A percentile compares a stretch with the other conserved stretches of the same genome.
phyloP scores from a whole-genome alignment of 2,888 invertebrate genomes.

The Lithophane ornitopus region DNA sequence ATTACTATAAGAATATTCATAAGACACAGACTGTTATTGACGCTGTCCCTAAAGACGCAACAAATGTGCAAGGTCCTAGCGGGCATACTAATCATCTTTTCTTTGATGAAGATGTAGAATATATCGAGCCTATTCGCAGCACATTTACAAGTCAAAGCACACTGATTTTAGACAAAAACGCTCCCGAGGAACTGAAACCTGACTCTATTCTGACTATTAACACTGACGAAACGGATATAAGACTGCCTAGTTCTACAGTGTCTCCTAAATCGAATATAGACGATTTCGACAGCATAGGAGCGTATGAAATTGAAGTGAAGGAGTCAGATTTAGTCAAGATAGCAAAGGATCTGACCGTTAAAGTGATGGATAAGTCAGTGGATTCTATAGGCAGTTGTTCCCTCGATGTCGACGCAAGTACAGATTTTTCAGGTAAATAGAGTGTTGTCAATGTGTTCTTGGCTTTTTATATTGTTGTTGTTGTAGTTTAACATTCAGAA shows the following conservation, averaged over 20 bases:
- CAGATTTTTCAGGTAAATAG: slow-evolving; percentile 93
- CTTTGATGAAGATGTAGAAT: slow-evolving; percentile 88
- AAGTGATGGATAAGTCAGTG: slow-evolving; percentile 94
- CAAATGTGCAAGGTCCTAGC: slow-evolving; percentile 84
- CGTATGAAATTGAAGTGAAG: slow-evolving; percentile 87
- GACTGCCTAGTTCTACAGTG: slow-evolving; percentile 85
- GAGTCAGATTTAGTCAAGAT: slow-evolving; percentile 84
- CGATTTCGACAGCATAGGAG: slow-evolving; percentile 86
- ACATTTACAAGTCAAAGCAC: slow-evolving; percentile 89
- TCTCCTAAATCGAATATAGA: slow-evolving; percentile 84
- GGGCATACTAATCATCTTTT: slow-evolving; percentile 84
- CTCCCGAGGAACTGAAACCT: slow-evolving; percentile 75
- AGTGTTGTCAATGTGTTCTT: slow-evolving; percentile 72
- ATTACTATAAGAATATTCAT: slow-evolving; percentile 86
- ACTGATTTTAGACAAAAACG: slow-evolving; percentile 85
- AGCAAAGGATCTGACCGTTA: slow-evolving; percentile 84
- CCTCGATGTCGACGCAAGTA: slow-evolving; percentile 95
- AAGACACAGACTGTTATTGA: slow-evolving; percentile 85
- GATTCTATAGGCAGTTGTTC: slow-evolving; percentile 97
- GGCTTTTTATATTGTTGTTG: slow-evolving; percentile 63
- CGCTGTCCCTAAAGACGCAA: slow-evolving; percentile 87
- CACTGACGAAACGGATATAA: slow-evolving; percentile 87
- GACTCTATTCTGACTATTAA: slow-evolving; percentile 85
- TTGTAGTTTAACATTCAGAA: slow-evolving; percentile 66
- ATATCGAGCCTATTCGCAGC: slow-evolving; percentile 88